Evolutionary conservation across 1,140 invertebrate genomes (phyloP).

Genomic region (Globodera ellingtonae): DNA sequence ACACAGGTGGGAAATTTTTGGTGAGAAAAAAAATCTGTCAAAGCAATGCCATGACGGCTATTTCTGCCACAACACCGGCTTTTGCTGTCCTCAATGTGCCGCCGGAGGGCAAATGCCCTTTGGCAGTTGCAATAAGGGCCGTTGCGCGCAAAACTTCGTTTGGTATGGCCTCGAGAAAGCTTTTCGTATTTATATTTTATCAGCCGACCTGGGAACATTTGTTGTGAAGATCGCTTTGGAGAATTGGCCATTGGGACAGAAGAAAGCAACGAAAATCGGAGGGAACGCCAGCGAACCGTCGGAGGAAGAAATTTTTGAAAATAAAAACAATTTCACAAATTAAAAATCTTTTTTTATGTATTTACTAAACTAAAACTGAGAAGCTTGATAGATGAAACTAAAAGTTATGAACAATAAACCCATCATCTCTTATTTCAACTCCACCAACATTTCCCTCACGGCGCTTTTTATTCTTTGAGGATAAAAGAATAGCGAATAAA

Average conservation of each 20-base stretch:
- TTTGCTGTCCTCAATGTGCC: slow-evolving; percentile 30
- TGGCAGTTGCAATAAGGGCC: slow-evolving; percentile 21
- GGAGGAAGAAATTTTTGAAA: background rate
- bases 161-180: background rate
- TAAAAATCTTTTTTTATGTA: too few species aligned
- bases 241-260: slow-evolving; percentile 11
- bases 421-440: too few species aligned
- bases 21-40: background rate
- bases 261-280: background rate
- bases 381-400: too few species aligned
- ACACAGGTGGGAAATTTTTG: background rate
- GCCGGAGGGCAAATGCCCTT: slow-evolving; percentile 11
- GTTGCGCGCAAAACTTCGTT: slow-evolving; percentile 7
- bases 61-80: slow-evolving; percentile 18
- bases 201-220: slow-evolving; percentile 7
- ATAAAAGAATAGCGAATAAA: too few species aligned
- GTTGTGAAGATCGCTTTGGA: background rate
- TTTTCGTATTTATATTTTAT: background rate
- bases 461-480: too few species aligned
- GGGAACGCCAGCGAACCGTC: background rate
- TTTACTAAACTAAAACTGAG: too few species aligned
- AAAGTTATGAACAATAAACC: too few species aligned
- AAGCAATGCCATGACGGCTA: slow-evolving; percentile 21
- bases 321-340: too few species aligned
- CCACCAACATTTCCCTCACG: too few species aligned